These are phyloP conservation scores for Gambelia wislizenii DNA, from an alignment of 2,797 vertebrate species.

Conservation along the genomic window DNA sequence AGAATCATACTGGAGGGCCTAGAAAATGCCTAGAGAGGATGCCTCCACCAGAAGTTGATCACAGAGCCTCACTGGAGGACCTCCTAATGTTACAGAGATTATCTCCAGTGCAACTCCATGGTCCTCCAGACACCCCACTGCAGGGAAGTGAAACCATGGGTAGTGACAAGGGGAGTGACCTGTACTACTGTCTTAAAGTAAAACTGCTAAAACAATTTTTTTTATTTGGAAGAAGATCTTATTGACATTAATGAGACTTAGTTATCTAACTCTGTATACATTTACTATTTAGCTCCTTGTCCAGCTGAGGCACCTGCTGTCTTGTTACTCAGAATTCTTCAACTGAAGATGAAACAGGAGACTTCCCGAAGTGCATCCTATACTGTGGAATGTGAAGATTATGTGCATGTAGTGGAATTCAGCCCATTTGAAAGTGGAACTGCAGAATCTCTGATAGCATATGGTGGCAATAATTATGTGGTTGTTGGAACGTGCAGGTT, in stretches of 20 bases:
- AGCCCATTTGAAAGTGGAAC: constrained; percentile 90
- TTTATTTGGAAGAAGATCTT: neutral
- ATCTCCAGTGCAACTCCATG: too few species aligned
- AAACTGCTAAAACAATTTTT: too few species aligned
- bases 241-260: neutral
- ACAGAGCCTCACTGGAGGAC: too few species aligned
- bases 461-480: constrained; percentile 91
- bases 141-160: too few species aligned
- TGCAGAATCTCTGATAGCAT: constrained; percentile 89
- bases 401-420: constrained; percentile 94
- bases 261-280: neutral
- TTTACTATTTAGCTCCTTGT: constrained; percentile 35
- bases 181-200: too few species aligned
- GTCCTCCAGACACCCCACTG: too few species aligned
- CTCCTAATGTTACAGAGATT: too few species aligned
- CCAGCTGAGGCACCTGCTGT: constrained; percentile 24
- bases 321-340: constrained; percentile 30
- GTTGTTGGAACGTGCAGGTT: constrained; percentile 91
- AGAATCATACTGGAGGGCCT: too few species aligned
- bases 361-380: constrained; percentile 84
- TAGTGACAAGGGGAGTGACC: too few species aligned
- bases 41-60: too few species aligned
- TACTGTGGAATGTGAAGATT: constrained; percentile 92
- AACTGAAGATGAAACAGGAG: constrained; percentile 86
- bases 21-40: too few species aligned